phyloP scores from a whole-genome alignment of 2,113 vertebrate species.

The Poecilia latipinna region DNA sequence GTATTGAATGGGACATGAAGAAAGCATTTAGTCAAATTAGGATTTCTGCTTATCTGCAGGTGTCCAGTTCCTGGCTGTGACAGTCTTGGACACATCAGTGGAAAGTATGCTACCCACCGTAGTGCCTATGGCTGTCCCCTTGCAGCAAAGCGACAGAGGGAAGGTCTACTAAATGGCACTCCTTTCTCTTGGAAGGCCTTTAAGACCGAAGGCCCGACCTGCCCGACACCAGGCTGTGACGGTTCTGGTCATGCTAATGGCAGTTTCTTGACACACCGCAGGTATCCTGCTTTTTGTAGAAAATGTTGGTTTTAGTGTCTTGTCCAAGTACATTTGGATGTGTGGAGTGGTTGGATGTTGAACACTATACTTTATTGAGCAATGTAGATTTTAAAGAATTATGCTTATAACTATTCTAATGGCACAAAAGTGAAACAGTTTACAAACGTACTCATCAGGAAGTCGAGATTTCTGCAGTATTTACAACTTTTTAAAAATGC shows the following conservation, averaged over 20 bases:
- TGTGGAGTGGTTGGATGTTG: neutral
- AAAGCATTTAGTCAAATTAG: neutral
- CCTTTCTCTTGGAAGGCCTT: constrained; percentile 96
- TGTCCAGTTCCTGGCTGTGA: constrained; percentile 97
- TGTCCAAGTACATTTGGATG: neutral
- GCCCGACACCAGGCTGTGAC: constrained; percentile 94
- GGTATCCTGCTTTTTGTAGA: constrained; percentile 75
- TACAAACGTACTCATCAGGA: too few species aligned
- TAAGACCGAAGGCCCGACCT: constrained; percentile 92
- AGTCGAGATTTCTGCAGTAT: neutral
- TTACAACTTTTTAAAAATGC: neutral
- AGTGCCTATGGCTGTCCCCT: constrained; percentile 95
- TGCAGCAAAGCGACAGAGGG: constrained; percentile 94
- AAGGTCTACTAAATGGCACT: constrained; percentile 91
- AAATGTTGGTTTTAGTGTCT: neutral
- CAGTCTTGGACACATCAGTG: constrained; percentile 97
- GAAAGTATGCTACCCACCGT: constrained; percentile 97
- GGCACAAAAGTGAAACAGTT: too few species aligned
- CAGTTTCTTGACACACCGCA: constrained; percentile 97
- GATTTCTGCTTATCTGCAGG: constrained; percentile 68
- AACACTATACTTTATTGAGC: too few species aligned
- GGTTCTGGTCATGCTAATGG: constrained; percentile 96
- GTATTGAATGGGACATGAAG: too few species aligned
- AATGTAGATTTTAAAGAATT: too few species aligned
- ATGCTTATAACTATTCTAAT: too few species aligned